phyloP scores from a whole-genome alignment of 2,113 vertebrate genomes.

The Zosterops pallidus region DNA sequence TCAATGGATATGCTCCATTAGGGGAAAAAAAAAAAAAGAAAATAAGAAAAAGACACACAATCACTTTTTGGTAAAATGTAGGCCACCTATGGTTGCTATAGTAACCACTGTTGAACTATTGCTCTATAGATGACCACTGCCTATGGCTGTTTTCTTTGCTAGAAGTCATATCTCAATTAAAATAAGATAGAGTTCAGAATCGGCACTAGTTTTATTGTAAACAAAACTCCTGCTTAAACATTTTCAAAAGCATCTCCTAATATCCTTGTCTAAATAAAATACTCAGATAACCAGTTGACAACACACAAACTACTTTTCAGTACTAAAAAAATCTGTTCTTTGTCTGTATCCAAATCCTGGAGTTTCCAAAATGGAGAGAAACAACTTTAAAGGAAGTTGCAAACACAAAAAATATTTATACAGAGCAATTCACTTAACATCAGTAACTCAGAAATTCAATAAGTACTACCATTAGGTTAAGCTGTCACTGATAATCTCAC shows the following conservation, averaged over 20 bases:
- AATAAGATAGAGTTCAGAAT: neutral
- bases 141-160: neutral
- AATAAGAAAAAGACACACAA: neutral
- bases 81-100: constrained; percentile 35
- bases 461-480: neutral
- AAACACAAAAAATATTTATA: neutral
- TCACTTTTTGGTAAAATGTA: constrained; percentile 31
- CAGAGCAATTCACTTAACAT: neutral
- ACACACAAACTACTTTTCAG: neutral
- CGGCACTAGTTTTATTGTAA: neutral
- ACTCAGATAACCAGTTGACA: neutral
- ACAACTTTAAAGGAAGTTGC: neutral
- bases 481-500: neutral
- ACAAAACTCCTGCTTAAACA: neutral
- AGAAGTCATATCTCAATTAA: neutral
- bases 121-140: constrained; percentile 23
- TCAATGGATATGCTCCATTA: neutral
- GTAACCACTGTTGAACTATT: constrained; percentile 29
- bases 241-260: neutral
- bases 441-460: neutral
- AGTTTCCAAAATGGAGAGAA: neutral
- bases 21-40: neutral
- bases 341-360: neutral
- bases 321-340: neutral
- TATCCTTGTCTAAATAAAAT: neutral